Conservation (phyloP, 2,113 vertebrate genomes). For the Phalacrocorax aristotelis region DNA sequence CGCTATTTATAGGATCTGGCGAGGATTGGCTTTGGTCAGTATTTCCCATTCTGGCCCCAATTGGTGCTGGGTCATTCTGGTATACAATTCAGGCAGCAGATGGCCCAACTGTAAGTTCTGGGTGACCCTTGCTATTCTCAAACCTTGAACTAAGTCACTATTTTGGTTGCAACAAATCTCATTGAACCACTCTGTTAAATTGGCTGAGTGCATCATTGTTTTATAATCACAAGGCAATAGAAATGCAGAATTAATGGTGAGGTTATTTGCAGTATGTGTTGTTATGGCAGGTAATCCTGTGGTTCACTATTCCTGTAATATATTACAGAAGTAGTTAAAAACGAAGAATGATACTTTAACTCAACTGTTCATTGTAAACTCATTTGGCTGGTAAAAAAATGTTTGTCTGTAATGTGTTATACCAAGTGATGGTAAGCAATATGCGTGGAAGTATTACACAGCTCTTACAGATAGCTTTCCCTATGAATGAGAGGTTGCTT, state of each 20-base stretch:
- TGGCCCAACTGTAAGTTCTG: no score
- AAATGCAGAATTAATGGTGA: neutral
- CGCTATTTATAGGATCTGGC: no score
- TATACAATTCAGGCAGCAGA: no score
- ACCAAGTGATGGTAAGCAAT: neutral
- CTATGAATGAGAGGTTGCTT: neutral
- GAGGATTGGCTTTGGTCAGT: no score
- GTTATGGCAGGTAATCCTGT: neutral
- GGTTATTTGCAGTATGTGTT: neutral
- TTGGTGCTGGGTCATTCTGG: no score
- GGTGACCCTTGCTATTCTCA: no score
- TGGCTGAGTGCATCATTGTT: neutral
- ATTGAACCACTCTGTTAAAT: no score
- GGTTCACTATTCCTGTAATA: neutral
- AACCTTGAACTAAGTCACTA: no score
- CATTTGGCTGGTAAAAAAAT: neutral
- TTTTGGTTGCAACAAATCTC: no score
- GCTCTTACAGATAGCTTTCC: neutral
- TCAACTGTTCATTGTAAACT: neutral
- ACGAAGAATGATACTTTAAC: neutral
- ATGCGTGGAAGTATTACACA: neutral
- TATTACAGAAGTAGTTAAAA: neutral
- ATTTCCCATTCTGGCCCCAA: no score
- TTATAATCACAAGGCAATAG: neutral
- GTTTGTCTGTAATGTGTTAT: neutral